Evolutionary conservation across 2,797 vertebrate species (phyloP).

Genomic region (Pempheris klunzingeri): DNA sequence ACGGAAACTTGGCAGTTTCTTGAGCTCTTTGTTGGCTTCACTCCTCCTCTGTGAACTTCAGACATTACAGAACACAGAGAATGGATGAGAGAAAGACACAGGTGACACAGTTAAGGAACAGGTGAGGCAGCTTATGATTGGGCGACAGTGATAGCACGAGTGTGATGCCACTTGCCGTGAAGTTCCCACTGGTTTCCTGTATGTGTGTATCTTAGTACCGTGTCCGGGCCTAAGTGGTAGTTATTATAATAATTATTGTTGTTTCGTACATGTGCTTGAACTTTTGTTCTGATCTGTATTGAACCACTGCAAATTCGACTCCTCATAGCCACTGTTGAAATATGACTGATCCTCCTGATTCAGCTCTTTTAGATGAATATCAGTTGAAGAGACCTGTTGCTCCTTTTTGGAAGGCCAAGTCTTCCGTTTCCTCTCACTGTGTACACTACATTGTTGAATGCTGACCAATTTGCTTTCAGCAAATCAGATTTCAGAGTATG

Average conservation of each 20-base stretch:
- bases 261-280: background rate
- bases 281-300: background rate
- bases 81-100: slow-evolving; percentile 52
- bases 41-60: slow-evolving; percentile 58
- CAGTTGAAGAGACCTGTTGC: background rate
- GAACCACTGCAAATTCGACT: background rate
- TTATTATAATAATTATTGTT: background rate
- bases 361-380: background rate
- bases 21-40: slow-evolving; percentile 55
- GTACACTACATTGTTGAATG: slow-evolving; percentile 43
- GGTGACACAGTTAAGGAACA: slow-evolving; percentile 62
- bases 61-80: slow-evolving; percentile 36
- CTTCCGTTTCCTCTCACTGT: slow-evolving; percentile 23
- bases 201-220: background rate
- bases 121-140: slow-evolving; percentile 72
- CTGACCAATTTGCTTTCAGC: slow-evolving; percentile 60
- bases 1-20: slow-evolving; percentile 51
- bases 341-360: background rate
- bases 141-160: slow-evolving; percentile 58
- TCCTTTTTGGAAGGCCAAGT: background rate
- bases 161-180: slow-evolving; percentile 37
- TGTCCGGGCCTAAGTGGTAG: background rate
- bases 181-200: slow-evolving; percentile 59
- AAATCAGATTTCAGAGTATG: slow-evolving; percentile 69
- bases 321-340: background rate